A percentile compares a stretch with the other conserved stretches of the same genome.
Evolutionary conservation across 2,797 vertebrate species (phyloP).

Genomic region (Brachyalestes nurse): DNA sequence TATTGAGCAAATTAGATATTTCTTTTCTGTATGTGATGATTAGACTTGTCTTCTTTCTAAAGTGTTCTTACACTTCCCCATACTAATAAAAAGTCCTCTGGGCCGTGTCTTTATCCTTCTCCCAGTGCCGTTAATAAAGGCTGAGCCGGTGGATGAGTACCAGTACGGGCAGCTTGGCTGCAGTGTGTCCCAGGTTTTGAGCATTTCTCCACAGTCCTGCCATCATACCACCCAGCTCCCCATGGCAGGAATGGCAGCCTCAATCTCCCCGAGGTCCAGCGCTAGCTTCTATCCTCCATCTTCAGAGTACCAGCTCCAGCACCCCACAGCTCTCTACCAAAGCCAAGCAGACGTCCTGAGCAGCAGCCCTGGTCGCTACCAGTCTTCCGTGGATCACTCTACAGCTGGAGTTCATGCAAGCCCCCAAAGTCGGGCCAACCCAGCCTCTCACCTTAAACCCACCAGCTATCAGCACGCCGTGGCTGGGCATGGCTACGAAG

Average conservation of each 20-base stretch:
- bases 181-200: conserved; percentile 77
- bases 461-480: conserved; percentile 41
- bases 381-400: conserved; percentile 64
- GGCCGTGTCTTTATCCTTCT: conserved; percentile 46
- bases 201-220: conserved; percentile 82
- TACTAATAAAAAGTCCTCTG: background rate
- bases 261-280: conserved; percentile 58
- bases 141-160: conserved; percentile 90
- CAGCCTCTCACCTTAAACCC: conserved; percentile 20
- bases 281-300: conserved; percentile 73
- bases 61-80: background rate
- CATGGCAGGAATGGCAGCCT: conserved; percentile 78
- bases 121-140: conserved; percentile 90
- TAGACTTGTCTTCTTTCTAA: background rate
- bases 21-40: background rate
- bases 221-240: conserved; percentile 79
- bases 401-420: conserved; percentile 63
- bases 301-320: conserved; percentile 81
- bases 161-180: conserved; percentile 81
- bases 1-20: no score
- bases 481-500: conserved; percentile 46
- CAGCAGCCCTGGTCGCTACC: conserved; percentile 82
- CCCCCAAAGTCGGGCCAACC: conserved; percentile 67
- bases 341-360: conserved; percentile 70
- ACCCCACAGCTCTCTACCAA: conserved; percentile 80